Conservation (phyloP, 2,113 vertebrate species). For the Hemicordylus capensis region DNA sequence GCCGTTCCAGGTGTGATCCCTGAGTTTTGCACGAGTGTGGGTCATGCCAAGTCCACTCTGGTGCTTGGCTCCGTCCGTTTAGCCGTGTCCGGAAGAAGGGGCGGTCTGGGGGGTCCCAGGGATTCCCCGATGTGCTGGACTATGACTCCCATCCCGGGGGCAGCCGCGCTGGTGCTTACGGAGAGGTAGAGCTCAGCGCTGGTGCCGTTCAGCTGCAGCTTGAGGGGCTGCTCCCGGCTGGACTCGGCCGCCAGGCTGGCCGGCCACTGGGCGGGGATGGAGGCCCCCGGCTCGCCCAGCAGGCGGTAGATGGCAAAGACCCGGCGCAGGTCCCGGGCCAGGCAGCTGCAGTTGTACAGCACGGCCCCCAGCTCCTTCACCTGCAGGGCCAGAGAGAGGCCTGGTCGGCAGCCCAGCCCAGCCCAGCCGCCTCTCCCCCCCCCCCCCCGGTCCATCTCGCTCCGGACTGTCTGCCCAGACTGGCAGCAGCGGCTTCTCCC, state of each 20-base stretch:
- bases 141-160: no score
- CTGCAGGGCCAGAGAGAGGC: conserved; percentile 47
- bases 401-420: background rate
- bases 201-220: conserved; percentile 77
- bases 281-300: conserved; percentile 61
- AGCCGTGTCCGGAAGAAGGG: no score
- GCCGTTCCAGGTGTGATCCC: no score
- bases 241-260: conserved; percentile 73
- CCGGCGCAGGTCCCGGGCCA: conserved; percentile 76
- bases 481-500: no score
- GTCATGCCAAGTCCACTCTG: no score
- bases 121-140: no score
- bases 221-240: conserved; percentile 73
- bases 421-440: background rate
- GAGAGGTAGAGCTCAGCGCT: conserved; percentile 80
- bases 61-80: no score
- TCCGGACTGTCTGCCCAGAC: no score
- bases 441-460: rapidly evolving
- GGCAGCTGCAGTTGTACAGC: conserved; percentile 81
- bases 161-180: conserved; percentile 76
- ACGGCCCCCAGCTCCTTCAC: conserved; percentile 81
- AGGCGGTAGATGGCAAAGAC: conserved; percentile 79
- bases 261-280: conserved; percentile 76
- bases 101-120: no score
- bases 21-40: no score